Base-by-base conservation (phyloP, 2,888 invertebrate genomes). In the Pecten maximus region DNA sequence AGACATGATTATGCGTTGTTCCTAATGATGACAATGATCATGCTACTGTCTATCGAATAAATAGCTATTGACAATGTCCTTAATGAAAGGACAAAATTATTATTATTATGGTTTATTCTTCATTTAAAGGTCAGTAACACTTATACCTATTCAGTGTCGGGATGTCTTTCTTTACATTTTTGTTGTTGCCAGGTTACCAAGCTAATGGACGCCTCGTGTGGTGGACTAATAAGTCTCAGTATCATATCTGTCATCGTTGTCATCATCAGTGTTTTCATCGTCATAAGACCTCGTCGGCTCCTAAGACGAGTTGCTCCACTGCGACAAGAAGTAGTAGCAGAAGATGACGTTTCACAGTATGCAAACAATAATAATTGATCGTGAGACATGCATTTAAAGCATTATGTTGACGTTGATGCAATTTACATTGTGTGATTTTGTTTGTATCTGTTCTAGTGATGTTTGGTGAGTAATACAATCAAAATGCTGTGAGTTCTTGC, bases 191-290 rank as follows among this genome's bases (percentile, higher is more conserved):
- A 74, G 74, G 74, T 74, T 35, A 74, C 28, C 28, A 74, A 74
- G 23, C 15, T 74, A 74, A 74, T 74, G 74, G 74, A 74, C 28
- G 74, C 74, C 28, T 74, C 74, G 6, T 74, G 74, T 35, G 74
- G 74, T 35, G 74, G 74, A 28, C 28, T 74, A 8, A 28, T 74
- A 6, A 74, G 74, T 10, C 74, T 74, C 74, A 74, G 74, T 35
- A 35, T 74, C 74, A 74, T 74, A 35, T 74, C 74, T 74, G 28
- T 74, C 35, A 74, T 74, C 74, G 74, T 74, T 35, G 74, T 74
- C 35, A 74, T 74, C 28, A 74, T 74, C 35, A 74, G 74, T 35
- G 35, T 74, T 35, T 74, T 74, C 28, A 74, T 74, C 28, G 28
- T 74, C 74, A 74, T 74, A 35, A 74, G 74, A 35, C 74, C 74